phyloP scores from a whole-genome alignment of 2,113 vertebrate species.

The Oxygymnocypris stewartii region DNA sequence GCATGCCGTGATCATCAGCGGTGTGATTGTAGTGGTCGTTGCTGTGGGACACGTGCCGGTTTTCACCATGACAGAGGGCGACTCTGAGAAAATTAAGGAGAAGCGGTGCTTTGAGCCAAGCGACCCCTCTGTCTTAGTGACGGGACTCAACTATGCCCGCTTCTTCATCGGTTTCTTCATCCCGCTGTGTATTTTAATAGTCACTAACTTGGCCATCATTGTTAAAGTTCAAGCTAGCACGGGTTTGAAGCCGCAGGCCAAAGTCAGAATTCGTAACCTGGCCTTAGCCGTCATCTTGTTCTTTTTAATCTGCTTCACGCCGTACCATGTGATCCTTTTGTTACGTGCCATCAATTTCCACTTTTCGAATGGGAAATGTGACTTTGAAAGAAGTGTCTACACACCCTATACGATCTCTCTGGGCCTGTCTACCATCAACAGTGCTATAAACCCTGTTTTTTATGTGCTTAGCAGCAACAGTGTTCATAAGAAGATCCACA shows the following conservation, averaged over 20 bases:
- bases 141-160: conserved; percentile 66
- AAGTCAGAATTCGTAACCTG: conserved; percentile 80
- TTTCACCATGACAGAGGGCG: conserved; percentile 43
- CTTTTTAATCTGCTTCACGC: conserved; percentile 88
- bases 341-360: conserved; percentile 68
- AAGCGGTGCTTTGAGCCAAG: conserved; percentile 76
- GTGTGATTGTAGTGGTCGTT: conserved; percentile 55
- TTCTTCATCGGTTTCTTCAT: conserved; percentile 74
- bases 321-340: conserved; percentile 86
- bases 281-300: conserved; percentile 87
- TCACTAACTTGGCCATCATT: conserved; percentile 77
- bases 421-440: conserved; percentile 88
- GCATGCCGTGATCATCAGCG: conserved; percentile 58
- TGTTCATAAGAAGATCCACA: conserved; percentile 65
- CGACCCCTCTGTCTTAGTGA: conserved; percentile 32
- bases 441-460: conserved; percentile 92
- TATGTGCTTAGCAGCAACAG: conserved; percentile 83
- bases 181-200: conserved; percentile 69
- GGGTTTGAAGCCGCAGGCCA: conserved; percentile 68
- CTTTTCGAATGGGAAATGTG: conserved; percentile 55
- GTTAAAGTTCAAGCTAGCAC: conserved; percentile 57
- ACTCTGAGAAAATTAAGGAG: fast-evolving
- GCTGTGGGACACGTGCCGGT: conserved; percentile 62
- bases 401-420: conserved; percentile 69
- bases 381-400: conserved; percentile 73